Percentiles rank a stretch among this genome's conserved stretches.
phyloP scores from a whole-genome alignment of 2,797 vertebrate species.

The Molossus molossus region DNA sequence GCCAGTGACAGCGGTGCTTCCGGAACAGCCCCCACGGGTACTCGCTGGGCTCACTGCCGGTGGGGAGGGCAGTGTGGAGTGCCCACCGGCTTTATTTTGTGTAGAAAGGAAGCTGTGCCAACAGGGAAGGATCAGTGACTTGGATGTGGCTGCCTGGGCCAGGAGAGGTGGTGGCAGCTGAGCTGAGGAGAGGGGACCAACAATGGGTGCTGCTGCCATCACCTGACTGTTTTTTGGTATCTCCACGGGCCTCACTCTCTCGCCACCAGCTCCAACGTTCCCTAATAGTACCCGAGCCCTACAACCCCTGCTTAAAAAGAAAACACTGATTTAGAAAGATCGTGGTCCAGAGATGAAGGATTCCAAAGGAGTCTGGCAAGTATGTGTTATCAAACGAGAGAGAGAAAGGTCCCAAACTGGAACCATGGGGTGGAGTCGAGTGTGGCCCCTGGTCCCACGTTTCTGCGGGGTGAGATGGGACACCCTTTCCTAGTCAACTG shows the following conservation, averaged over 20 bases:
- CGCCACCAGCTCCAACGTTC: neutral
- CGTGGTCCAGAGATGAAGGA: neutral
- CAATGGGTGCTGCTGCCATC: slow-evolving; percentile 46
- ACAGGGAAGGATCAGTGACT: neutral
- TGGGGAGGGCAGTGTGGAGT: neutral
- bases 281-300: neutral
- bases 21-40: neutral
- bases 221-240: neutral
- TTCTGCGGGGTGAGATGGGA: neutral
- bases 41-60: neutral
- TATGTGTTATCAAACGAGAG: neutral
- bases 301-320: neutral
- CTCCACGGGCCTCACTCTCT: neutral
- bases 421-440: neutral
- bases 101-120: neutral
- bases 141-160: neutral
- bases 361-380: neutral
- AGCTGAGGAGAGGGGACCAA: neutral
- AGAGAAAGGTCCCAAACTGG: neutral
- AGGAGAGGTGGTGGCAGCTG: neutral
- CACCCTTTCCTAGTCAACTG: neutral
- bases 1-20: neutral
- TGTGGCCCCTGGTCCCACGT: neutral
- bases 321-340: neutral
- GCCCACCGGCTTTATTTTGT: neutral